phyloP scores from a whole-genome alignment of 2,113 vertebrate species.

The Pitta sordida region DNA sequence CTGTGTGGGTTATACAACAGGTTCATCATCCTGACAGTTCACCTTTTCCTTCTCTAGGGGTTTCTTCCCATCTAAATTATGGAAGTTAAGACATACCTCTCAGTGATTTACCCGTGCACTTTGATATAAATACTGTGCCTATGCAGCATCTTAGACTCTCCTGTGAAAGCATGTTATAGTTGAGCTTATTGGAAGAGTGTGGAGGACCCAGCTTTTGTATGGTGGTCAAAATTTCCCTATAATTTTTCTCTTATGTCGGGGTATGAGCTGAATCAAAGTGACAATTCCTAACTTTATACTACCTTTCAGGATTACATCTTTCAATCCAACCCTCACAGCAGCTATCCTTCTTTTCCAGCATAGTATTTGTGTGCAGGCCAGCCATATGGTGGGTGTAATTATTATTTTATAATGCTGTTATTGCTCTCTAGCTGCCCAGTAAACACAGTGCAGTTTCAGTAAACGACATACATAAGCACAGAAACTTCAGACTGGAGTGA shows the following conservation, averaged over 20 bases:
- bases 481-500: slow-evolving; percentile 38
- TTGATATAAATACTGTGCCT: not conserved
- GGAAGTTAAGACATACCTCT: not conserved
- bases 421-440: slow-evolving; percentile 53
- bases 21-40: not conserved
- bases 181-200: not conserved
- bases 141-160: not conserved
- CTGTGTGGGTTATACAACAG: not conserved
- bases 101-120: not conserved
- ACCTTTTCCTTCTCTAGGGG: not conserved
- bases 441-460: slow-evolving; percentile 48
- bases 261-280: not conserved
- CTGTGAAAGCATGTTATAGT: not conserved
- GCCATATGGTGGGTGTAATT: slow-evolving; percentile 47
- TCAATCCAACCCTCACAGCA: not conserved
- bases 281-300: not conserved
- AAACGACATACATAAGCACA: not conserved
- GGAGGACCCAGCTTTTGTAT: not conserved
- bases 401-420: slow-evolving; percentile 61
- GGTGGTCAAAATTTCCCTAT: not conserved
- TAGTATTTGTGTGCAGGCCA: not conserved
- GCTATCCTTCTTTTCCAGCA: not conserved
- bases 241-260: not conserved
- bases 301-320: not conserved
- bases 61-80: not conserved